These are phyloP conservation scores for Villa cingulata DNA, from an alignment of 2,888 invertebrate species.

Conservation along the genomic window DNA sequence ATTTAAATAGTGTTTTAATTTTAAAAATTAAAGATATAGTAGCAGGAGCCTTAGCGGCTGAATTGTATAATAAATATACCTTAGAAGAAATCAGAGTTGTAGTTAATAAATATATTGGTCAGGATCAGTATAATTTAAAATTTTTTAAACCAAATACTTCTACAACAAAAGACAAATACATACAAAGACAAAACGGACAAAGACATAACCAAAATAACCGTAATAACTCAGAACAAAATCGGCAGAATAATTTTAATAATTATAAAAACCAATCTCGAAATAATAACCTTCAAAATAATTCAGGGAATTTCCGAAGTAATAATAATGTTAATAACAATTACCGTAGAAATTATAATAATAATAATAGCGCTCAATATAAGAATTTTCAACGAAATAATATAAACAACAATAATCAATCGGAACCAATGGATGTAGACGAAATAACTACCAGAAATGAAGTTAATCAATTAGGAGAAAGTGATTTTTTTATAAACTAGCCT, in stretches of 20 bases:
- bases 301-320: neutral
- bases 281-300: neutral
- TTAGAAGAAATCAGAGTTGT: conserved; percentile 4
- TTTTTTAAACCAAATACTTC: too few species aligned
- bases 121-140: conserved; percentile 1
- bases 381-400: too few species aligned
- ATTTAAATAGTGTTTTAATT: conserved; percentile 7
- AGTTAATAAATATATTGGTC: conserved; percentile 4
- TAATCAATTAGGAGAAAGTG: neutral
- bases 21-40: conserved; percentile 4
- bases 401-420: too few species aligned
- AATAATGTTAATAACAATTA: too few species aligned
- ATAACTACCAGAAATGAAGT: neutral
- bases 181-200: neutral
- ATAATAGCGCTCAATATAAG: too few species aligned
- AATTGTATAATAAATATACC: conserved; percentile 5
- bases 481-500: neutral
- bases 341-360: too few species aligned
- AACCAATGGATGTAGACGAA: neutral
- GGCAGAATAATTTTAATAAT: neutral
- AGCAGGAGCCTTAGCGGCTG: conserved; percentile 6
- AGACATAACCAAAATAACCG: neutral
- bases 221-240: neutral
- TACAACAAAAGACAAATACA: too few species aligned
- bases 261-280: too few species aligned